phyloP scores from a whole-genome alignment of 92 coral and sea anemone species.

The Zoanthus sansibaricus region DNA sequence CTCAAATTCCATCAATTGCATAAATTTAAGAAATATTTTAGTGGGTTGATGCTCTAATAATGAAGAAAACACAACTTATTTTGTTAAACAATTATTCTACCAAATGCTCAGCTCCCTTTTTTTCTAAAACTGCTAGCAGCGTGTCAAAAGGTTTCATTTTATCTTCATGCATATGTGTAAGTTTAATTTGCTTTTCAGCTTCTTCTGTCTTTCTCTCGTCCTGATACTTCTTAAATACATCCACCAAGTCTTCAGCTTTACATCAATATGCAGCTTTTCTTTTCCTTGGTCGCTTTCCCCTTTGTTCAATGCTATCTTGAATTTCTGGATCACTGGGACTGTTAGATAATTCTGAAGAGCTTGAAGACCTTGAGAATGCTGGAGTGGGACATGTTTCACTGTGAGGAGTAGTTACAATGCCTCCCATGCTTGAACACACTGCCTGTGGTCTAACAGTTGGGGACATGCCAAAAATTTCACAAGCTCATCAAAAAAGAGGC shows the following conservation, averaged over 20 bases:
- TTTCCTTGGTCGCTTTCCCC: constrained; percentile 4
- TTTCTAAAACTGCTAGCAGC: constrained; percentile 19
- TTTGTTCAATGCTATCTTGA: constrained; percentile 5
- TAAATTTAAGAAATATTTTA: background rate
- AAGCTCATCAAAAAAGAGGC: constrained; percentile 50
- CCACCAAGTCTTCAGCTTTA: constrained; percentile 25
- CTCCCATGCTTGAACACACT: constrained; percentile 49
- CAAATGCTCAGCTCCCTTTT: constrained; percentile 12
- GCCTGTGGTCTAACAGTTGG: constrained; percentile 44
- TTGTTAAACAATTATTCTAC: background rate
- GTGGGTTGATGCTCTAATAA: background rate
- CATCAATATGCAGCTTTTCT: constrained; percentile 4
- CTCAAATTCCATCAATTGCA: background rate
- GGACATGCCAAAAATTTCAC: constrained; percentile 44
- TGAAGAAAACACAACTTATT: background rate
- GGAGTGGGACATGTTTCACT: background rate
- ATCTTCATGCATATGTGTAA: constrained; percentile 26
- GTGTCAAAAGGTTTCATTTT: constrained; percentile 24
- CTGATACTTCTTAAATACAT: constrained; percentile 23
- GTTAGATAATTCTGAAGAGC: constrained; percentile 20
- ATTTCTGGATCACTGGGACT: constrained; percentile 17
- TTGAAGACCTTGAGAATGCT: background rate
- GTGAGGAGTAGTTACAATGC: background rate
- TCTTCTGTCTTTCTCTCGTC: constrained; percentile 40
- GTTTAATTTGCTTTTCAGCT: constrained; percentile 23